A percentile compares a stretch with the other conserved stretches of the same genome.
Evolutionary conservation across 2,113 vertebrate genomes (phyloP).

Genomic region (Rhinolophus ferrumequinum): DNA sequence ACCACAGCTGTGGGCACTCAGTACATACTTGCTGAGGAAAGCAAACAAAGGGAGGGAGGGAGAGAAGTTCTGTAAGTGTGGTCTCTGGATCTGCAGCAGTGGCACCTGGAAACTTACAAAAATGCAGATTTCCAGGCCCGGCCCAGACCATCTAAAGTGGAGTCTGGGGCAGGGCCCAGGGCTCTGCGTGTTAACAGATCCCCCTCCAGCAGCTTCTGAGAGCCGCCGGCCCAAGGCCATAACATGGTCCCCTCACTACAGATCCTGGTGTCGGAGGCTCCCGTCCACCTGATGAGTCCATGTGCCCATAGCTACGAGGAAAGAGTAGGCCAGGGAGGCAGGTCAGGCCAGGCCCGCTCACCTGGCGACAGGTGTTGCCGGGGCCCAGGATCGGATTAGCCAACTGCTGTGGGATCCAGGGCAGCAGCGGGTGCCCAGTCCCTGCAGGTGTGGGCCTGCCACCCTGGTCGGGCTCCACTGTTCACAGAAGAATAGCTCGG

Average conservation of each 20-base stretch:
- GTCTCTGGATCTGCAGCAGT: rapidly evolving
- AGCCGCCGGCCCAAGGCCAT: rapidly evolving
- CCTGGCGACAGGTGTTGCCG: conserved; percentile 79
- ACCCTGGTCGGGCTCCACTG: neutral
- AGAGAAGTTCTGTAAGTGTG: neutral
- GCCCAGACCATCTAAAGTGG: neutral
- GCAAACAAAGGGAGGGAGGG: too few species aligned
- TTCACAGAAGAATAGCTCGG: conserved; percentile 56
- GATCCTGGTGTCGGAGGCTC: rapidly evolving
- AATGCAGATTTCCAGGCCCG: neutral
- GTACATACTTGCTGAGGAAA: neutral
- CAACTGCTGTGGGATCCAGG: conserved; percentile 9
- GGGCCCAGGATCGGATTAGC: conserved; percentile 68
- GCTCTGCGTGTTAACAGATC: neutral
- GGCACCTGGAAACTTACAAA: neutral
- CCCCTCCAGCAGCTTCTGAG: neutral
- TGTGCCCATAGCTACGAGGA: rapidly evolving
- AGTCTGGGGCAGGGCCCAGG: too few species aligned
- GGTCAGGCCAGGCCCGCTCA: neutral
- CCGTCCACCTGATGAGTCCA: rapidly evolving
- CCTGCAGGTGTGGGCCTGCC: conserved; percentile 54
- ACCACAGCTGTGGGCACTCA: neutral
- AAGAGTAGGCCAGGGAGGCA: neutral
- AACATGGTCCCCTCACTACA: too few species aligned
- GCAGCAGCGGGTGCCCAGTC: neutral